Conservation (phyloP, 2,888 invertebrate species). For the Tyria jacobaeae region DNA sequence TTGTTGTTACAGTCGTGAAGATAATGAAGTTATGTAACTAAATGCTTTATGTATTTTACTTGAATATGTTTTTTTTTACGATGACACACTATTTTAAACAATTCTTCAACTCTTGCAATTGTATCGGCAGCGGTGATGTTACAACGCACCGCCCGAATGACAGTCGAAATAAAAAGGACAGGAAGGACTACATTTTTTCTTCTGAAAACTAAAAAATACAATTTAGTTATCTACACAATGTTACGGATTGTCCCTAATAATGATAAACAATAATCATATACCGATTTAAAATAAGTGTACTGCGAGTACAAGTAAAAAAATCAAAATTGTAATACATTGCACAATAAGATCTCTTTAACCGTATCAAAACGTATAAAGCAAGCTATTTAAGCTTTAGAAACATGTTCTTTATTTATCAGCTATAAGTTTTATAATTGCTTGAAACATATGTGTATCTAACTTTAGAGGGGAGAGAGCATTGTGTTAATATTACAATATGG, state of each 20-base stretch:
- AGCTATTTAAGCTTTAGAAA: constrained; percentile 23
- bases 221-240: background rate
- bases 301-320: constrained; percentile 51
- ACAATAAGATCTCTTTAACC: constrained; percentile 70
- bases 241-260: background rate
- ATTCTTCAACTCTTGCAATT: too few species aligned
- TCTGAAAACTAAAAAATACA: background rate
- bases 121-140: too few species aligned
- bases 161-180: too few species aligned
- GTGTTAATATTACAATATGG: constrained; percentile 86
- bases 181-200: too few species aligned
- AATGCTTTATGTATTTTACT: too few species aligned
- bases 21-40: too few species aligned
- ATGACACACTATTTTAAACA: too few species aligned
- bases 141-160: too few species aligned
- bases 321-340: constrained; percentile 65
- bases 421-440: constrained; percentile 46
- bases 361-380: constrained; percentile 57
- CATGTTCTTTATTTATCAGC: constrained; percentile 26
- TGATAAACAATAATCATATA: background rate
- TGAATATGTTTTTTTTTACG: too few species aligned
- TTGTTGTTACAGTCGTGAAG: too few species aligned
- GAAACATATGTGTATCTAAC: constrained; percentile 35
- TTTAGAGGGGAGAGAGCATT: constrained; percentile 72
- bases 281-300: constrained; percentile 6